These are phyloP conservation scores for Chloromyia formosa DNA, from an alignment of 2,888 invertebrate genomes.

Conservation along the genomic window DNA sequence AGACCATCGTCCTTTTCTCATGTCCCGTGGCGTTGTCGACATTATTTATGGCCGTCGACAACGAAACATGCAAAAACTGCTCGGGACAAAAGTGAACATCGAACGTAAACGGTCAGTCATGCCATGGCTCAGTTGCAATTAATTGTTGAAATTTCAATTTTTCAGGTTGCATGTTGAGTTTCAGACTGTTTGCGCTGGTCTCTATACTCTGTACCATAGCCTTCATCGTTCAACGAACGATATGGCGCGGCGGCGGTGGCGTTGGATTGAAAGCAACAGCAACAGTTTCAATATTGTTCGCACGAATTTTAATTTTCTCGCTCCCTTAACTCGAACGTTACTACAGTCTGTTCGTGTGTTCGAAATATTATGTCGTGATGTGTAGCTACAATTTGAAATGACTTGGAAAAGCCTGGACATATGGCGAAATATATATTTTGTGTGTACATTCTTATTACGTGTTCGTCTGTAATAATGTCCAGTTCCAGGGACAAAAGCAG, in stretches of 20 bases:
- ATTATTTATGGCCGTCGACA: neutral
- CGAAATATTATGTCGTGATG: neutral
- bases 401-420: neutral
- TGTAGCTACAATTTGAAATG: neutral
- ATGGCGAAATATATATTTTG: neutral
- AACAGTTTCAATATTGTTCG: slow-evolving; percentile 11
- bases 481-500: neutral
- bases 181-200: neutral
- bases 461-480: slow-evolving; percentile 1
- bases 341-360: neutral
- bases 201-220: neutral
- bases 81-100: neutral
- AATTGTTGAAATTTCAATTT: slow-evolving; percentile 37
- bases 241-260: neutral
- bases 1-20: too few relatives aligned
- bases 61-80: neutral
- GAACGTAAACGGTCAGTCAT: slow-evolving; percentile 19
- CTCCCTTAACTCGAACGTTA: neutral
- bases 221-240: neutral
- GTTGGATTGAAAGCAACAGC: neutral
- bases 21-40: too few relatives aligned
- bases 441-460: slow-evolving; percentile 14
- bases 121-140: slow-evolving; percentile 11
- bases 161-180: slow-evolving; percentile 38
- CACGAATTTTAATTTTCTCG: slow-evolving; percentile 3